Percentiles rank a stretch among this genome's conserved stretches.
Evolutionary conservation across 2,797 vertebrate species (phyloP).

Genomic region (Manis pentadactyla): DNA sequence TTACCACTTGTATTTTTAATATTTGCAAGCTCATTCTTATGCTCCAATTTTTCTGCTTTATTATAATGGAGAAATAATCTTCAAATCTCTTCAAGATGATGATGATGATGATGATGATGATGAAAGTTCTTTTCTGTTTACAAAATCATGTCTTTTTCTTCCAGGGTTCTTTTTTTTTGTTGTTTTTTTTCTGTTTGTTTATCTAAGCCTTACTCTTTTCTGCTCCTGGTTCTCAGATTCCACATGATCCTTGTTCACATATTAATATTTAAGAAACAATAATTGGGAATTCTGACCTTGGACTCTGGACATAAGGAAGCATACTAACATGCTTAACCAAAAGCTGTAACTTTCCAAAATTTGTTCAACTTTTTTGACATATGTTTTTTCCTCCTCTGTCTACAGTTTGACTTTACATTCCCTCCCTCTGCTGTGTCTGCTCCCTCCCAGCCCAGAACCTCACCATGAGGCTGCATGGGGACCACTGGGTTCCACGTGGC

Average conservation of each 20-base stretch:
- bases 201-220: neutral
- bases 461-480: no score
- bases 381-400: neutral
- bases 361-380: neutral
- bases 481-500: rapidly evolving
- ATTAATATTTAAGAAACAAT: neutral
- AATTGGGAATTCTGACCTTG: neutral
- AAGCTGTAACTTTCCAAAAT: neutral
- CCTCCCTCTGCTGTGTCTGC: neutral
- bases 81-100: neutral
- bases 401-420: neutral
- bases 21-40: no score
- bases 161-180: neutral
- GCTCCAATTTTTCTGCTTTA: no score
- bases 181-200: neutral
- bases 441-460: neutral
- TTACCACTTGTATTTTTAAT: no score
- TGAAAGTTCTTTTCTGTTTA: neutral
- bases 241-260: neutral
- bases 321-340: neutral
- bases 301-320: neutral
- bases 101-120: neutral
- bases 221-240: neutral
- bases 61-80: neutral
- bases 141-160: neutral